Base-by-base conservation (phyloP, 2,888 invertebrate genomes). In the Polydrusus pterygomalis region DNA sequence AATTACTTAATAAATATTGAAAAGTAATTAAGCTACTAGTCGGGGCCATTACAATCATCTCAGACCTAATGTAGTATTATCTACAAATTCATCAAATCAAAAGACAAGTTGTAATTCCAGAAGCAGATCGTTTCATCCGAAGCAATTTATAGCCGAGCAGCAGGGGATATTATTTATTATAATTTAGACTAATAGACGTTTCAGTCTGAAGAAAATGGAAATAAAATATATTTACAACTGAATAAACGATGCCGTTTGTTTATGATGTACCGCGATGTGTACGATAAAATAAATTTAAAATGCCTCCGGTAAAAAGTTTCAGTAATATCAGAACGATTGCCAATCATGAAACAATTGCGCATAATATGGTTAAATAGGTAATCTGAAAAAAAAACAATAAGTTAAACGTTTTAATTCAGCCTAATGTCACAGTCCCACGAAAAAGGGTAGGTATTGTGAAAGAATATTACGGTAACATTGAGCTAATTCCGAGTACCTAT, bases 81-180 rank as follows among this genome's bases (percentile, higher is more conserved):
- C 58, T 60, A 60, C 38, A 11, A 60, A 60, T 60, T 60, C 58
- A 60, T 60, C 58, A 60, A 60, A 60, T 38, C 38, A 34, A 60
- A 58, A 60, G 58, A 60, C 58, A 60, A 60, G 38, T 60, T 60
- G 58, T 60, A 60, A 60, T 60, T 60, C 58, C 58, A 60, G 58
- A 60, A 60, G 58, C 58, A 60, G 58, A 60, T 60, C 58, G 58
- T 60, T 60, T 60, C 58, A 60, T 60, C 58, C 17, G 58, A 60
- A 60, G 58, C 18, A 38, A 60, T 60, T 60, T 60, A 60, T 60
- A 38, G 58, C 13, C 18, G 8, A 60, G 8, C 58, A 60, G 58
- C 58, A 60, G 58, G 58, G 38, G 58, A 60, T 60, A 60, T 60
- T 60, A 60, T 60, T 60, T 60, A 60, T 60, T 60, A 60, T 60